Percentiles rank a stretch among this genome's conserved stretches.
Conservation (phyloP, 2,113 vertebrate genomes). For the Phaethon lepturus region DNA sequence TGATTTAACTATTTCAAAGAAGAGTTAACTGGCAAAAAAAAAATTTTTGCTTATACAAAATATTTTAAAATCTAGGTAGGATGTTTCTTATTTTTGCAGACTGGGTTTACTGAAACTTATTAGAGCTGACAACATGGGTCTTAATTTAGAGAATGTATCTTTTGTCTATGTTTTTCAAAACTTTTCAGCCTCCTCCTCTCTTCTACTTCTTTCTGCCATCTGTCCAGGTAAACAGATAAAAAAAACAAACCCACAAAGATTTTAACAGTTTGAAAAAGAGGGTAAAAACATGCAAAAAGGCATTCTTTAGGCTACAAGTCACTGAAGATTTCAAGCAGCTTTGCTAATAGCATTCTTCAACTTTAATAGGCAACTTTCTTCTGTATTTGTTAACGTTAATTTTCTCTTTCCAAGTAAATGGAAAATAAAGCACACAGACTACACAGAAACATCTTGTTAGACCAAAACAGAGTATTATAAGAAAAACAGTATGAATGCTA, state of each 20-base stretch:
- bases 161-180: neutral
- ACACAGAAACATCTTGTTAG: conserved; percentile 13
- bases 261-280: neutral
- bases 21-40: neutral
- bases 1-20: neutral
- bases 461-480: neutral
- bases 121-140: neutral
- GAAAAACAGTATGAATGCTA: conserved; percentile 4
- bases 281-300: neutral
- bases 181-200: neutral
- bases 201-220: neutral
- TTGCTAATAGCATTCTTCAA: conserved; percentile 1
- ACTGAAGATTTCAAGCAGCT: conserved; percentile 17
- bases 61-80: neutral
- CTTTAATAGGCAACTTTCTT: conserved; percentile 15
- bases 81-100: neutral
- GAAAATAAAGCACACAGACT: conserved; percentile 1
- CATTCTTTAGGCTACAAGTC: conserved; percentile 1
- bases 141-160: neutral
- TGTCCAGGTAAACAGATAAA: neutral
- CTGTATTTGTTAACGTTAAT: conserved; percentile 14
- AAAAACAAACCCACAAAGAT: neutral
- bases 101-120: neutral
- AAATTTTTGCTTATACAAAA: neutral
- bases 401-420: conserved; percentile 22